Evolutionary conservation across 1,140 invertebrate genomes (phyloP), one percentile per base, ranked within the genome.

Genomic region (Platyscapa corneri): DNA sequence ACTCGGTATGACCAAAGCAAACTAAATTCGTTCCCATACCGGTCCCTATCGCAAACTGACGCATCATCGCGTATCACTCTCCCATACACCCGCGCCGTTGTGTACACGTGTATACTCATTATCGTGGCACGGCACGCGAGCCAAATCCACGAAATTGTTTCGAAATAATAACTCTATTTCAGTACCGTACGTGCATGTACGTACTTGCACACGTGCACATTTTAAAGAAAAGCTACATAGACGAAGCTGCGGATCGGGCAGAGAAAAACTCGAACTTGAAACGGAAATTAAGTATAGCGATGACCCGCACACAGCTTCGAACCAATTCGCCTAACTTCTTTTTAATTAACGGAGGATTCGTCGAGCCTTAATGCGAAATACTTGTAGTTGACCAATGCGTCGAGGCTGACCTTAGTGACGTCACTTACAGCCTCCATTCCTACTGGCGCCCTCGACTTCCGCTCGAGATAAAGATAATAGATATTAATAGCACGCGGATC

Each of bases 301-400:
- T 46, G 42, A 46, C 42, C 42, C 6, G 12, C 42, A 12, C n/a
- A n/a, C n/a, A n/a, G n/a, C n/a, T n/a, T n/a, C n/a, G 42, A 5
- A 46, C 6, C 42, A 46, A 7, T 12, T 91, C 88, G 89, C 84
- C 89, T 89, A 92, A 92, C 89, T 91, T 93, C 90, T 92, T 92
- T 93, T 93, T 92, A 93, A 93, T 93, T 92, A 92, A 77, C 89
- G 60, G 77, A 65, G 46, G 64, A 72, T 60, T 82, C 78, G 75
- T 82, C 72, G 84, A 65, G 30, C 87, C 85, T 90, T 93, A 93
- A 93, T 93, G 92, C 91, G 92, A 93, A 93, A 93, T 92, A 91
- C 92, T 93, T 92, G 92, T 86, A 92, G 90, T 91, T 92, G 91
- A 92, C 91, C 92, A 89, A 53, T 64, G 42, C 78, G 18, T n/a